Conservation (phyloP, 2,888 invertebrate genomes). For the Caenorhabditis sp. region DNA sequence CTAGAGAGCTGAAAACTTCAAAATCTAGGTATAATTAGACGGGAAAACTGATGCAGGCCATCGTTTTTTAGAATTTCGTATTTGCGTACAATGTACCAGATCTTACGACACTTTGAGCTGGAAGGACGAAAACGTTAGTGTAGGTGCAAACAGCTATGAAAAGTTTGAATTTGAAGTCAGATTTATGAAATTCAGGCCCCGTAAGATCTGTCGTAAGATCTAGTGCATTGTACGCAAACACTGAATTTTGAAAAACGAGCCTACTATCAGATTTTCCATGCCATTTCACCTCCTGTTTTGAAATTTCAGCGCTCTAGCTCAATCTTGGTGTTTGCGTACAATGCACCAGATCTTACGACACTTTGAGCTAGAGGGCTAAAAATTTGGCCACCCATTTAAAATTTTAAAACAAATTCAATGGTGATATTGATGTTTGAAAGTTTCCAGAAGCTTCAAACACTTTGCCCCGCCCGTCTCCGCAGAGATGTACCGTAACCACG, state of each 20-base stretch:
- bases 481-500: conserved; percentile 56
- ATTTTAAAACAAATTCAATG: too few relatives aligned
- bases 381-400: too few relatives aligned
- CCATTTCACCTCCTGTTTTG: neutral
- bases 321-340: neutral
- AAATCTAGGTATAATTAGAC: neutral
- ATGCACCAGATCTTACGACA: conserved; percentile 1
- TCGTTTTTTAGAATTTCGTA: neutral
- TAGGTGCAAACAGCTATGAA: too few relatives aligned
- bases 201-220: neutral
- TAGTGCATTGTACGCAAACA: neutral
- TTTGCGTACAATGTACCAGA: neutral
- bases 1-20: neutral
- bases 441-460: conserved; percentile 66
- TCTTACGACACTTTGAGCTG: conserved; percentile 4
- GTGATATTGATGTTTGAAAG: too few relatives aligned
- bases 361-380: neutral
- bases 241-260: neutral
- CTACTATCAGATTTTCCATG: neutral
- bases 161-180: too few relatives aligned
- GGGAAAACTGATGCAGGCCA: neutral
- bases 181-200: too few relatives aligned
- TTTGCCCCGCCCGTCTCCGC: conserved; percentile 54
- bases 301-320: neutral
- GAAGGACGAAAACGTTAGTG: neutral